Conservation (phyloP, 1,140 invertebrate species). For the Meloidogyne floridensis region DNA sequence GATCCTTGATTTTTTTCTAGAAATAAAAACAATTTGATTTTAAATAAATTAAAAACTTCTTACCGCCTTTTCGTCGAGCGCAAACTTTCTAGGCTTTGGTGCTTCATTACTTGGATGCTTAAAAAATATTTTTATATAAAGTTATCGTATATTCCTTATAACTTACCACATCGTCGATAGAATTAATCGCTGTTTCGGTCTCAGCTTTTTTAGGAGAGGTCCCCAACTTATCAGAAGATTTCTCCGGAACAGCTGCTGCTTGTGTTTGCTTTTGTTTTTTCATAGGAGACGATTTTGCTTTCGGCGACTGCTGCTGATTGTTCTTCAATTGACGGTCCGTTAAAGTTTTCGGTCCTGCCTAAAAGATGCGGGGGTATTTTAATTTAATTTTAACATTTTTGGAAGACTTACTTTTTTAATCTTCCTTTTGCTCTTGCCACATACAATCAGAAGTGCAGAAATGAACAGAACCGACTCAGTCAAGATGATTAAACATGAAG, state of each 20-base stretch:
- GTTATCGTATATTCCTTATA: not conserved
- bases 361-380: not conserved
- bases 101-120: not conserved
- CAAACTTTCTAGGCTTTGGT: conserved; percentile 9
- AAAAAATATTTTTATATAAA: not conserved
- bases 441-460: not conserved
- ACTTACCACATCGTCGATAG: conserved; percentile 4
- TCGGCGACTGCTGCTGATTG: not conserved
- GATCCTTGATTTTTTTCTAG: conserved; percentile 4
- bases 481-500: conserved; percentile 7
- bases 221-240: not conserved
- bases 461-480: not conserved
- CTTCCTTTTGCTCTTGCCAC: not conserved
- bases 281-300: not conserved
- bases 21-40: not conserved
- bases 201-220: not conserved
- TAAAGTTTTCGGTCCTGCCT: not conserved
- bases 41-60: not conserved
- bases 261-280: not conserved
- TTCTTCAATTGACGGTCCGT: not conserved
- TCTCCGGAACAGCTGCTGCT: not conserved
- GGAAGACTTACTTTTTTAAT: not conserved
- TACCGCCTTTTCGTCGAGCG: not conserved
- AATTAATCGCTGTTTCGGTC: not conserved
- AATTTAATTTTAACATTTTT: not conserved